Percentiles rank a stretch among this genome's conserved stretches.
Conservation (phyloP, 1,140 invertebrate species). For the Oppia nitens region DNA sequence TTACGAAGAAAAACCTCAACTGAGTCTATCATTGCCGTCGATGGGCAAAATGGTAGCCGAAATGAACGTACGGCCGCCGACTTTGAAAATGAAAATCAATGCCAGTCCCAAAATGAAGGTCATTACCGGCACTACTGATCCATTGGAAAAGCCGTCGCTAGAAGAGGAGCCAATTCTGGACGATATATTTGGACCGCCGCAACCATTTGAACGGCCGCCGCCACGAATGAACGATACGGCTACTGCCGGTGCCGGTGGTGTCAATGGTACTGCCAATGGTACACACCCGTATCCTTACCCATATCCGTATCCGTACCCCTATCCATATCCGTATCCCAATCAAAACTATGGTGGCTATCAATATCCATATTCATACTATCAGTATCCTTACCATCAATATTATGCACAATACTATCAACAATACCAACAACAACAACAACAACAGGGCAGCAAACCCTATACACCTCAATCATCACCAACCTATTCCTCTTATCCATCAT, state of each 20-base stretch:
- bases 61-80: slow-evolving; percentile 1
- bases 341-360: neutral
- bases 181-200: slow-evolving; percentile 13
- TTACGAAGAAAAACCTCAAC: neutral
- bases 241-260: neutral
- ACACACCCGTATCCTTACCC: slow-evolving; percentile 10
- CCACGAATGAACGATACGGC: neutral
- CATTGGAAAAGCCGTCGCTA: slow-evolving; percentile 2
- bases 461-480: neutral
- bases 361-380: neutral
- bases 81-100: slow-evolving; percentile 11
- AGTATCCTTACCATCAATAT: neutral
- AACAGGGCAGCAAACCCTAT: too few relatives aligned
- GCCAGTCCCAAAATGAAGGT: slow-evolving; percentile 13
- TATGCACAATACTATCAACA: neutral
- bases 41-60: slow-evolving; percentile 4
- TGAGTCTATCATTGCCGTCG: slow-evolving; percentile 10
- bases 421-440: neutral
- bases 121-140: slow-evolving; percentile 12
- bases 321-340: neutral
- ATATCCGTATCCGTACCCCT: slow-evolving; percentile 2
- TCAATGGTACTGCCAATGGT: neutral
- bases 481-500: neutral
- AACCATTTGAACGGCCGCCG: slow-evolving; percentile 11
- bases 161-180: slow-evolving; percentile 11